Conservation (phyloP, 2,888 invertebrate species). For the Anticlea derivata region DNA sequence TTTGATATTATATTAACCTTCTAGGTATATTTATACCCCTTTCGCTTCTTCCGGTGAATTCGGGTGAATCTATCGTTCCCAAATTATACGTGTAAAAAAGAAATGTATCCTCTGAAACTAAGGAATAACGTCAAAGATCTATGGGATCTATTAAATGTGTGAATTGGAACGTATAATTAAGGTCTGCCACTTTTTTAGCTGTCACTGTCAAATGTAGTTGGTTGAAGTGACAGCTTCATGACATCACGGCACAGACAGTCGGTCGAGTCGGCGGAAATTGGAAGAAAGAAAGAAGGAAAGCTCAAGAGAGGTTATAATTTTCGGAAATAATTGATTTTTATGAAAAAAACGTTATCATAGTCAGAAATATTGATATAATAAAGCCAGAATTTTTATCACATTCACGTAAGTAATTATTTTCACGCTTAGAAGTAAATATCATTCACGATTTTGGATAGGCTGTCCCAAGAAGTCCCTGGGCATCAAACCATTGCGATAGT, state of each 20-base stretch:
- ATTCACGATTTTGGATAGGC: conserved; percentile 19
- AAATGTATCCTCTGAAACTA: no score
- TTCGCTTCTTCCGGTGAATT: no score
- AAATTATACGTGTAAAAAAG: no score
- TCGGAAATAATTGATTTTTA: neutral
- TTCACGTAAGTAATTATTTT: conserved; percentile 22
- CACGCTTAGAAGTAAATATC: neutral
- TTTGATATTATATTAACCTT: no score
- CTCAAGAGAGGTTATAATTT: conserved; percentile 7
- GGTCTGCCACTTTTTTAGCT: neutral
- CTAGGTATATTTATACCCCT: no score
- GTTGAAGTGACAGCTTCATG: no score
- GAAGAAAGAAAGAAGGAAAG: neutral
- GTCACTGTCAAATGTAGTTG: neutral
- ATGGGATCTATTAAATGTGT: no score
- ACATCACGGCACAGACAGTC: no score
- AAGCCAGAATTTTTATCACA: neutral
- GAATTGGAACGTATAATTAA: neutral
- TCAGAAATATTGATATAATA: neutral
- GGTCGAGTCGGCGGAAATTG: no score
- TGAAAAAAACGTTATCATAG: neutral
- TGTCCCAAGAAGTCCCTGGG: conserved; percentile 20
- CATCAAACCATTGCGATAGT: conserved; percentile 3
- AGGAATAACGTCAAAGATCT: no score
- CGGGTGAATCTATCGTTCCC: no score